phyloP scores from a whole-genome alignment of 1,140 invertebrate genomes.

The Eriocheir sinensis region DNA sequence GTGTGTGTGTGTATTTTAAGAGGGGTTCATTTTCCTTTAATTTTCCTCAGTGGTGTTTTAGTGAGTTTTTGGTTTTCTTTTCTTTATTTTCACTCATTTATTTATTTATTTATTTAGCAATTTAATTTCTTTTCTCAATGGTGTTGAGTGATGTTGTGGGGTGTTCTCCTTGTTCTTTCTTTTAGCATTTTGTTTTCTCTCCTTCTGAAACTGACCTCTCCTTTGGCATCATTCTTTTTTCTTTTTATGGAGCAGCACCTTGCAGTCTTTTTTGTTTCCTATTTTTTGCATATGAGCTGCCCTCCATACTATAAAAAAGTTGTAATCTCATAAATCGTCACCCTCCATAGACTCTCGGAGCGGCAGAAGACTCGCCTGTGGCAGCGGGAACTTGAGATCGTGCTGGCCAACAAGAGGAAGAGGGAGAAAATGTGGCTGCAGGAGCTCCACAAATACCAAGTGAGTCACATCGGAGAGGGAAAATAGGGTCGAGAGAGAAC shows the following conservation, averaged over 20 bases:
- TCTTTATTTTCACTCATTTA: neutral
- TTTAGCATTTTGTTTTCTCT: neutral
- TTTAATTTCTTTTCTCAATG: neutral
- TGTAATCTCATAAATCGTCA: neutral
- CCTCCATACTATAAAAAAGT: neutral
- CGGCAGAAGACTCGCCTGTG: constrained; percentile 58
- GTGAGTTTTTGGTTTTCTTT: neutral
- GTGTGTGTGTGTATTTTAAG: neutral
- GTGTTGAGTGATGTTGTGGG: neutral
- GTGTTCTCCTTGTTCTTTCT: neutral
- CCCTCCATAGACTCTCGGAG: constrained; percentile 31
- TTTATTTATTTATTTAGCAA: neutral
- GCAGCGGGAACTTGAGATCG: constrained; percentile 68
- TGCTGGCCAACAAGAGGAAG: constrained; percentile 59
- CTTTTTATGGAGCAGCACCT: neutral
- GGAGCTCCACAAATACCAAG: constrained; percentile 64
- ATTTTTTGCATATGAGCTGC: neutral
- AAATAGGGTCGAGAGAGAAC: no score
- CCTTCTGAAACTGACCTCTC: neutral
- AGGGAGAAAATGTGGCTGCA: constrained; percentile 55
- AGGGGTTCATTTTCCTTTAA: neutral
- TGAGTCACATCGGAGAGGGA: no score
- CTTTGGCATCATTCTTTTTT: neutral
- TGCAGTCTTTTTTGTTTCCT: neutral
- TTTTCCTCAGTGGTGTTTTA: no score